These are phyloP conservation scores for Melanotus villosus DNA, from an alignment of 2,888 invertebrate species.

Conservation along the genomic window DNA sequence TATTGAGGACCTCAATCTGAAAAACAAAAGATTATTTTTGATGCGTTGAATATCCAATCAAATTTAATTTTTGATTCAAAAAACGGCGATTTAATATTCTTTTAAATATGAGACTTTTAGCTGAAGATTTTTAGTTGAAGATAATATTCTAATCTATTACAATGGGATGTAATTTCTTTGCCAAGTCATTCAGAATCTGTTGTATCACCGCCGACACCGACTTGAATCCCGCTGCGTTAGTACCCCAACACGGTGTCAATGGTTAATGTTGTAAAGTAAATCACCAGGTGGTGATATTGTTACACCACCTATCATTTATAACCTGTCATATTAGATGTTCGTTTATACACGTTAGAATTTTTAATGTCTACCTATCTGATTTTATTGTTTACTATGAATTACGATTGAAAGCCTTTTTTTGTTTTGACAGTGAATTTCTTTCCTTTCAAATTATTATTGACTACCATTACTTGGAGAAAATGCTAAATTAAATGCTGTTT, in stretches of 20 bases:
- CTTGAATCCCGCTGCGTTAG: constrained; percentile 33
- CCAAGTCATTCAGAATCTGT: constrained; percentile 36
- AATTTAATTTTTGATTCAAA: too few relatives aligned
- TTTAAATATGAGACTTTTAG: neutral
- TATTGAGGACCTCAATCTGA: constrained; percentile 96
- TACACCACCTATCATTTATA: constrained; percentile 49
- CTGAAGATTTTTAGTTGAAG: neutral
- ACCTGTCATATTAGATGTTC: constrained; percentile 35
- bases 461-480: too few relatives aligned
- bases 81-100: too few relatives aligned
- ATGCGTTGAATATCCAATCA: too few relatives aligned
- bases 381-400: neutral
- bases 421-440: too few relatives aligned
- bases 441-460: too few relatives aligned
- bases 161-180: constrained; percentile 27
- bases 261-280: constrained; percentile 35
- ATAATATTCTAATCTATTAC: neutral
- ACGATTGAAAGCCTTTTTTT: too few relatives aligned
- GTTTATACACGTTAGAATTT: neutral
- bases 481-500: too few relatives aligned
- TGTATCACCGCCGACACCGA: constrained; percentile 32
- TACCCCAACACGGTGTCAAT: constrained; percentile 40
- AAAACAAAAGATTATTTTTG: constrained; percentile 58
- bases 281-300: constrained; percentile 53
- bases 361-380: neutral